A percentile compares a stretch with the other conserved stretches of the same genome.
Evolutionary conservation across 1,140 invertebrate species (phyloP).

Genomic region (Himalopsyche phryganea): DNA sequence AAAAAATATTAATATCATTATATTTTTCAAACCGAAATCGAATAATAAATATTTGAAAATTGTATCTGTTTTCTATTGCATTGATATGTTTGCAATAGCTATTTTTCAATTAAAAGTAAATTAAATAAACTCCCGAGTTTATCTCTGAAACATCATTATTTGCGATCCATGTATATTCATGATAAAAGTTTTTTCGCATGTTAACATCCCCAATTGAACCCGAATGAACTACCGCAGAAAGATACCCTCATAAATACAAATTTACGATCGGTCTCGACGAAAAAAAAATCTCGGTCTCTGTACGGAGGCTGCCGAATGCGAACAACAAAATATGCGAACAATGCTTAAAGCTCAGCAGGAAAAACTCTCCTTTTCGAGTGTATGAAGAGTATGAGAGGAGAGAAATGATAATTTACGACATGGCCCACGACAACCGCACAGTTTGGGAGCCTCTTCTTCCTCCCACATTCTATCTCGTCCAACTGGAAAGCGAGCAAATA

Average conservation of each 20-base stretch:
- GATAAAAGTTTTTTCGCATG: constrained; percentile 1
- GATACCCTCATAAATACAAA: not conserved
- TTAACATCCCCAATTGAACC: not conserved
- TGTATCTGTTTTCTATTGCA: no score
- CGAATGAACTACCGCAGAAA: not conserved
- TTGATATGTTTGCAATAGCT: no score
- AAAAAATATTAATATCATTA: no score
- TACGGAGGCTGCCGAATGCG: not conserved
- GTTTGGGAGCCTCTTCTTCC: not conserved
- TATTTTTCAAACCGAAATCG: no score
- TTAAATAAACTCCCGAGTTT: no score
- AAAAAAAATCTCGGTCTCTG: not conserved
- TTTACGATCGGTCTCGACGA: not conserved
- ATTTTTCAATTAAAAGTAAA: no score
- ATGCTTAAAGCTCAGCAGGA: not conserved
- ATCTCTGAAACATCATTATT: not conserved
- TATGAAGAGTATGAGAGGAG: constrained; percentile 19
- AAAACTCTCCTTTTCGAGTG: not conserved
- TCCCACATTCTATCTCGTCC: not conserved
- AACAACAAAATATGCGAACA: constrained; percentile 5
- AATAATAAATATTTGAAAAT: no score
- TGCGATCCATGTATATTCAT: not conserved
- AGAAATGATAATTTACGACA: constrained; percentile 27
- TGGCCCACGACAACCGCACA: constrained; percentile 1
- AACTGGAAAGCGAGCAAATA: no score